Evolutionary conservation across 1,140 invertebrate genomes (phyloP).

Genomic region (Mya arenaria): DNA sequence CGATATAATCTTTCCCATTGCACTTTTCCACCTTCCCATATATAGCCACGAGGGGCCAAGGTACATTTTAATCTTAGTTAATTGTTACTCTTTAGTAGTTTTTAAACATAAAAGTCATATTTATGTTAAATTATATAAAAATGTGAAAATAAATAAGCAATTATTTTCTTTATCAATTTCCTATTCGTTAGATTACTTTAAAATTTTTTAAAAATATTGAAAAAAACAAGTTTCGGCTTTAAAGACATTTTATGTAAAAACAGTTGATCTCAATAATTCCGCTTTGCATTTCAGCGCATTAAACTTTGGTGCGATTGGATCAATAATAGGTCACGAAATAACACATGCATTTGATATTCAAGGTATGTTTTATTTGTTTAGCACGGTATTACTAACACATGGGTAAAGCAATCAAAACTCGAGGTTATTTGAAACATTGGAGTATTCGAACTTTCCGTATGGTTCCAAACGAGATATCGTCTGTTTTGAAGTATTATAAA

Average conservation of each 20-base stretch:
- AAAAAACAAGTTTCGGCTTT: background rate
- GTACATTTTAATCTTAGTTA: slow-evolving; percentile 50
- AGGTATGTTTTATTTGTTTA: too few species aligned
- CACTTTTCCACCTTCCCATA: slow-evolving; percentile 76
- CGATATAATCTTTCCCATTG: slow-evolving; percentile 77
- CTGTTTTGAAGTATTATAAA: too few species aligned
- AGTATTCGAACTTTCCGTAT: too few species aligned
- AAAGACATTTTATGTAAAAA: background rate
- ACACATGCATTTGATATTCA: slow-evolving; percentile 84
- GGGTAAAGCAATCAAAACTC: too few species aligned
- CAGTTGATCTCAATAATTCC: background rate
- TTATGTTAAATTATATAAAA: too few species aligned
- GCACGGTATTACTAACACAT: too few species aligned
- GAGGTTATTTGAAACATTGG: too few species aligned
- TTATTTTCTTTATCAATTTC: background rate
- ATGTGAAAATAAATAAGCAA: background rate
- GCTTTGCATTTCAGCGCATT: slow-evolving; percentile 80
- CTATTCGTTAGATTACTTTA: background rate
- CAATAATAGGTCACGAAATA: slow-evolving; percentile 85
- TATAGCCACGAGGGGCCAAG: slow-evolving; percentile 73
- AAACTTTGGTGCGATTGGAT: slow-evolving; percentile 85
- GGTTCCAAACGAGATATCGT: too few species aligned
- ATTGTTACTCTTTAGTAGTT: background rate
- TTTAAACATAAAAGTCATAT: background rate
- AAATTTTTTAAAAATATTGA: background rate